Evolutionary conservation across 2,797 vertebrate genomes (phyloP).

Genomic region (Alauda arvensis): DNA sequence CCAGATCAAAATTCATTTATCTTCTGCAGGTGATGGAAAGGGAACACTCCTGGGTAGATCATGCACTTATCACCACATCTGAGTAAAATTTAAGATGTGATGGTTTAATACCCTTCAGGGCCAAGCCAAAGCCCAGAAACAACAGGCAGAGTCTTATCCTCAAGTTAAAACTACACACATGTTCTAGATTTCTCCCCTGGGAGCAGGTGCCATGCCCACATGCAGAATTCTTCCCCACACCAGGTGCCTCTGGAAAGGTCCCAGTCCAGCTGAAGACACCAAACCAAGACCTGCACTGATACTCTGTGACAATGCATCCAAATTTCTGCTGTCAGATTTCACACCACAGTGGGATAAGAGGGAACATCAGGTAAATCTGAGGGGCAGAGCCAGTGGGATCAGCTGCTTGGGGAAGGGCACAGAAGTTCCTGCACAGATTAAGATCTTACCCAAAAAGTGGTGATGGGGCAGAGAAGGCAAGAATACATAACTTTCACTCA

Average conservation of each 20-base stretch:
- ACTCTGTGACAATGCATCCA: neutral
- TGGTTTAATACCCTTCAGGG: neutral
- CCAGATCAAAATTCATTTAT: neutral
- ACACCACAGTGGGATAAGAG: neutral
- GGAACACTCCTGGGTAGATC: neutral
- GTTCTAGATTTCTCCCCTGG: neutral
- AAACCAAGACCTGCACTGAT: neutral
- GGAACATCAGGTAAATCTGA: neutral
- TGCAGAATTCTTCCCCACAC: neutral
- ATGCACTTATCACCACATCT: neutral
- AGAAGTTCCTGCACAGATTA: neutral
- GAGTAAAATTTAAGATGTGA: neutral
- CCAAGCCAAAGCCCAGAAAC: neutral
- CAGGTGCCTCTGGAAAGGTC: neutral
- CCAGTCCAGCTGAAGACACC: neutral
- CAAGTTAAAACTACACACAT: neutral
- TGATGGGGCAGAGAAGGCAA: neutral
- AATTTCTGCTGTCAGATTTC: neutral
- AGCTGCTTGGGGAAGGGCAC: neutral
- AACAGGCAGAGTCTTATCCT: neutral
- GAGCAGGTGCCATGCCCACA: neutral
- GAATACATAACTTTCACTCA: neutral
- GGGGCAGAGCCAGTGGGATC: neutral
- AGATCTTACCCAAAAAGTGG: neutral
- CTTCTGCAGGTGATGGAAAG: neutral